Conservation (phyloP, 1,140 invertebrate genomes). For the Harpegnathos saltator region DNA sequence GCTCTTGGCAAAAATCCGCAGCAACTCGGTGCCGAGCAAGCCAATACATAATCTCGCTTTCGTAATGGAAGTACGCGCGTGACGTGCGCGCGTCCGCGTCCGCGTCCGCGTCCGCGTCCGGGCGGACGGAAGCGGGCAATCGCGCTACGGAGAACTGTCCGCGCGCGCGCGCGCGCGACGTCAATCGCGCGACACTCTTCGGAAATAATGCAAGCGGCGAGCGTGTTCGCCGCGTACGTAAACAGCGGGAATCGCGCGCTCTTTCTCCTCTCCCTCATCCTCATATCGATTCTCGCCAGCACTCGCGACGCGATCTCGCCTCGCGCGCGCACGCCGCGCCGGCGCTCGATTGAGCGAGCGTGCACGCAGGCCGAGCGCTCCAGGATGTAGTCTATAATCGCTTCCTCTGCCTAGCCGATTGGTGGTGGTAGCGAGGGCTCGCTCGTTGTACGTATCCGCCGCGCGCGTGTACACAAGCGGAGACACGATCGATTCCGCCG, state of each 20-base stretch:
- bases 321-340: constrained; percentile 55
- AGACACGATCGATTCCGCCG: constrained; percentile 70
- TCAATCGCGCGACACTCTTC: constrained; percentile 12
- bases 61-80: neutral
- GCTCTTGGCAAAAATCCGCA: too few species aligned
- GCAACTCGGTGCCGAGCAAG: too few species aligned
- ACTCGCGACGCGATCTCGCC: constrained; percentile 50
- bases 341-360: constrained; percentile 72
- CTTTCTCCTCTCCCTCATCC: neutral
- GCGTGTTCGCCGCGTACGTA: constrained; percentile 28
- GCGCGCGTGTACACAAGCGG: constrained; percentile 62
- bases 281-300: constrained; percentile 38
- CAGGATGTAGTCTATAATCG: constrained; percentile 78
- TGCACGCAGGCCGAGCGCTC: constrained; percentile 65
- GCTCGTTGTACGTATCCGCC: constrained; percentile 71
- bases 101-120: too few species aligned
- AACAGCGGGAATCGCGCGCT: constrained; percentile 4
- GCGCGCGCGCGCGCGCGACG: neutral
- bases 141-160: neutral
- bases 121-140: constrained; percentile 18
- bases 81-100: too few species aligned
- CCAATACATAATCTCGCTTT: neutral
- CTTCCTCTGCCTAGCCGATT: constrained; percentile 75
- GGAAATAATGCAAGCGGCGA: constrained; percentile 19
- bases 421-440: constrained; percentile 72